A percentile compares a stretch with the other conserved stretches of the same genome.
These are phyloP conservation scores for Spizella passerina DNA, from an alignment of 2,797 vertebrate genomes.

Conservation along the genomic window DNA sequence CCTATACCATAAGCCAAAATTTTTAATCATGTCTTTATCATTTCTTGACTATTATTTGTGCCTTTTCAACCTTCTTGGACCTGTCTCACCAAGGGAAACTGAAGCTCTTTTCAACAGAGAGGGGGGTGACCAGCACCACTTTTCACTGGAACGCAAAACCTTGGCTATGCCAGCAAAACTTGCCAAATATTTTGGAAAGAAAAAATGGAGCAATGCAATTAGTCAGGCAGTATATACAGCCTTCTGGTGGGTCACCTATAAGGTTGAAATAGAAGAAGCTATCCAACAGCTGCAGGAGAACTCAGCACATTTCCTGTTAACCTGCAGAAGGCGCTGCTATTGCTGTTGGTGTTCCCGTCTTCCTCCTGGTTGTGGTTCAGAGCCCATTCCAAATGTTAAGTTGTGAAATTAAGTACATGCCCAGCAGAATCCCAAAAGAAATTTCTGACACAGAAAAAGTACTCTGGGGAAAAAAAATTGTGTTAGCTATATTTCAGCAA, in stretches of 20 bases:
- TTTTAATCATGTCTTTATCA: neutral
- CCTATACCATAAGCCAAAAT: neutral
- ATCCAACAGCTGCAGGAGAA: neutral
- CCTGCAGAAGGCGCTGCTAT: neutral
- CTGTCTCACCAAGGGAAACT: neutral
- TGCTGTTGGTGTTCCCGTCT: neutral
- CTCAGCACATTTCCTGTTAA: neutral
- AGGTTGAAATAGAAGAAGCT: neutral
- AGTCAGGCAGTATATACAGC: neutral
- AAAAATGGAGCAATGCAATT: neutral
- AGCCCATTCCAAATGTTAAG: neutral
- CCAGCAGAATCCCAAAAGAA: neutral
- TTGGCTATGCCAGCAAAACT: accelerated
- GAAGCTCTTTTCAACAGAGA: accelerated
- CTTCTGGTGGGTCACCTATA: neutral
- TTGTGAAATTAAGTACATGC: neutral
- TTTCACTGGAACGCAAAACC: neutral
- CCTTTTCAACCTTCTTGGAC: neutral
- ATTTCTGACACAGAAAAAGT: neutral
- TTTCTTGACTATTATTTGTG: neutral
- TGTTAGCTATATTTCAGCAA: neutral
- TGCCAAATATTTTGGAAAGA: neutral
- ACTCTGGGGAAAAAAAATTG: neutral
- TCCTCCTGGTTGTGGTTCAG: neutral
- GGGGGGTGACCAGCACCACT: accelerated